Evolutionary conservation across 2,888 invertebrate species (phyloP).

Genomic region (Caenorhabditis japonica): DNA sequence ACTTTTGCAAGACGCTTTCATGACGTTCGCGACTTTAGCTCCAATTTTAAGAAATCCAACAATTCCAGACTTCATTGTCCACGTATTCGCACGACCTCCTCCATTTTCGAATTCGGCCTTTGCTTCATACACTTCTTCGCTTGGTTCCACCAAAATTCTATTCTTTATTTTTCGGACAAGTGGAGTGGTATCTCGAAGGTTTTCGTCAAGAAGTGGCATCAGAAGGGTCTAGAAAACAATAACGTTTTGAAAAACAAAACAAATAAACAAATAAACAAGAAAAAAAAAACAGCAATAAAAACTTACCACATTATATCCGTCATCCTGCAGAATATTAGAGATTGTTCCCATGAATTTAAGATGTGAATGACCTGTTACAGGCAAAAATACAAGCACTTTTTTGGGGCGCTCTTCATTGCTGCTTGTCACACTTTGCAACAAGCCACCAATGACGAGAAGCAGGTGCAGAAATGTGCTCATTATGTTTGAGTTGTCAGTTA

Average conservation of each 20-base stretch:
- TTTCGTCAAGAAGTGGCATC: conserved; percentile 35
- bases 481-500: conserved; percentile 17
- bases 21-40: conserved; percentile 30
- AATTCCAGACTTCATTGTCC: conserved; percentile 40
- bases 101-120: conserved; percentile 17
- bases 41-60: conserved; percentile 41
- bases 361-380: conserved; percentile 34
- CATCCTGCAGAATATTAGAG: conserved; percentile 39
- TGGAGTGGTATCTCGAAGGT: conserved; percentile 35
- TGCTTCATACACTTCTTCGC: conserved; percentile 28
- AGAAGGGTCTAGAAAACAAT: conserved; percentile 42
- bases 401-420: conserved; percentile 10
- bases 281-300: background rate
- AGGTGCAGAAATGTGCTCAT: conserved; percentile 30
- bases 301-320: conserved; percentile 44
- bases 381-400: conserved; percentile 35
- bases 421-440: background rate
- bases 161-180: conserved; percentile 35
- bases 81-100: conserved; percentile 34
- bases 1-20: conserved; percentile 43
- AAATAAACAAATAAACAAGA: background rate
- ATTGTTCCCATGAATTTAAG: conserved; percentile 39
- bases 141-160: conserved; percentile 29
- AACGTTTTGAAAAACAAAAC: background rate
- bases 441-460: conserved; percentile 2